phyloP scores from a whole-genome alignment of 2,113 vertebrate species.

The Aspiorhynchus laticeps region DNA sequence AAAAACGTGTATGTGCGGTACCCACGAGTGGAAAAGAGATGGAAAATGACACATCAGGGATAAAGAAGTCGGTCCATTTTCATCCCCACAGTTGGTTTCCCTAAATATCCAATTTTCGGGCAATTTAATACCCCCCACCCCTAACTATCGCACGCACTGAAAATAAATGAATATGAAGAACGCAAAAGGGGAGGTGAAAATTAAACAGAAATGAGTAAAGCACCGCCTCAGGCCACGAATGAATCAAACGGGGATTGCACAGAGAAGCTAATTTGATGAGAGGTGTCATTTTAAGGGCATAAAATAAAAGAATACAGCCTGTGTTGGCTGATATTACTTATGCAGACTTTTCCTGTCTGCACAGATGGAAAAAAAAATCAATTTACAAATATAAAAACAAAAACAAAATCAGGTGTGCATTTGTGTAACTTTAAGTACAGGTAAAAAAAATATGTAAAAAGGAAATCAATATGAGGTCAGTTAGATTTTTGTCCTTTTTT shows the following conservation, averaged over 20 bases:
- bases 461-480: neutral
- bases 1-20: conserved; percentile 25
- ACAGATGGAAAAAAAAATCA: neutral
- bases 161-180: conserved; percentile 39
- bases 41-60: conserved; percentile 45
- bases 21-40: conserved; percentile 1
- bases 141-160: neutral
- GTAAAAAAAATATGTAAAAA: neutral
- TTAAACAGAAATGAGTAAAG: conserved; percentile 62
- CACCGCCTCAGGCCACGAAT: conserved; percentile 56
- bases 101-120: conserved; percentile 70
- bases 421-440: neutral
- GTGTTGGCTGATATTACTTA: neutral
- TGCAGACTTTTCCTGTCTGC: neutral
- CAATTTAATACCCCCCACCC: conserved; percentile 56
- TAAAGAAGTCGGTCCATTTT: conserved; percentile 42
- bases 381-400: neutral
- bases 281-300: conserved; percentile 19
- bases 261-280: conserved; percentile 66
- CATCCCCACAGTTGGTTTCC: conserved; percentile 51
- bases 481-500: neutral
- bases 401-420: neutral
- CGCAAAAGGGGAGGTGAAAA: conserved; percentile 60
- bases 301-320: neutral
- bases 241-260: conserved; percentile 56